Base-by-base conservation (phyloP, 2,888 invertebrate species). In the Muschampia plurimacula region DNA sequence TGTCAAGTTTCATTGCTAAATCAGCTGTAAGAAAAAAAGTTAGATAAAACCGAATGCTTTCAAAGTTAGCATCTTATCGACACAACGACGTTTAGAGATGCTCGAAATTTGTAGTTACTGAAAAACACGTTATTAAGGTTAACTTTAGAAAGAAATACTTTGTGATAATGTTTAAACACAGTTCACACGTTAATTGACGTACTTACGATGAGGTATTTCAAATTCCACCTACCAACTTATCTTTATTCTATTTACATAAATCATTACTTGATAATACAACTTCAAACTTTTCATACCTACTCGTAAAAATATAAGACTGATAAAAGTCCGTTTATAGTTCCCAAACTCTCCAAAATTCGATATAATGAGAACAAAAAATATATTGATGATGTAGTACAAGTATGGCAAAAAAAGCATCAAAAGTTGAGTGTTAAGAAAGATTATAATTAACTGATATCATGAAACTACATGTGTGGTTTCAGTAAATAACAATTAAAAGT, bases 371-470 rank as follows among this genome's bases (percentile, higher is more conserved):
- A 69, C 59, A 85, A 84, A 84, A 84, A 83, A 78, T 79, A 44
- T 82, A 81, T 86, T 86, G 86, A 86, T 83, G 85, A 85, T 87
- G 85, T 83, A 88, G 86, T 86, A 85, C 85, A 83, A 79, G 73
- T 76, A 79, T 66, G 62, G 41, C 36, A 46, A 65, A 57, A 22
- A 69, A 36, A 55, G 55, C 22, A 55, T 55, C 13, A 22, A 55
- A n/a, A 13, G 22, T 22, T 55, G 22, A 22, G 9, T 55, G 9
- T 55, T 22, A 15, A 55, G 55, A 55, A 55, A 22, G 22, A 55
- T 49, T 32, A 41, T 55, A 59, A 9, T 6, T 39, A 62, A 13
- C 39, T 2, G n/a, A 39, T 9, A 10, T n/a, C 2, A 39, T 39
- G 39, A 36, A 36, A 62, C 62, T 15, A 15, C 15, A 28, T 7